phyloP scores from a whole-genome alignment of 2,113 vertebrate genomes.

The Strix aluco region DNA sequence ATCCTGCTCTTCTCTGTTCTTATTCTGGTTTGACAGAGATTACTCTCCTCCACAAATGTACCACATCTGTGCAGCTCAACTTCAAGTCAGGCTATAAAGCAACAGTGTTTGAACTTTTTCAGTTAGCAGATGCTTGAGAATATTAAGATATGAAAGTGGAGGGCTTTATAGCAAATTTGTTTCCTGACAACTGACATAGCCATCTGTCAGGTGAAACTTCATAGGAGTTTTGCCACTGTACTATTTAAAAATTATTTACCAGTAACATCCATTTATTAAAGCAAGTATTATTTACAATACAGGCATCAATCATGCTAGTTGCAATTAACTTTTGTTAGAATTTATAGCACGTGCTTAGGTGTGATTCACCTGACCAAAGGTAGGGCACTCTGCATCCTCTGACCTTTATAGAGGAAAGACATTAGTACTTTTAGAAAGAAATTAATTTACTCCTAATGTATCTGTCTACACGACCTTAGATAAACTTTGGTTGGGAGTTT shows the following conservation, averaged over 20 bases:
- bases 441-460: neutral
- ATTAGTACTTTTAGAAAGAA: neutral
- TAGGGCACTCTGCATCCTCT: neutral
- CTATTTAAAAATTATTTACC: neutral
- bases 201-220: neutral
- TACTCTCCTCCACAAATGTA: neutral
- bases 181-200: neutral
- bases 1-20: neutral
- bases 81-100: neutral
- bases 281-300: neutral
- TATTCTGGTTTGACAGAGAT: neutral
- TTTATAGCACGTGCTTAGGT: neutral
- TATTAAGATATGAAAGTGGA: neutral
- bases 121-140: neutral
- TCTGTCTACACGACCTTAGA: accelerated
- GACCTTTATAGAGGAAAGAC: neutral
- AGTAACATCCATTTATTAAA: neutral
- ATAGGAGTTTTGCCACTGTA: neutral
- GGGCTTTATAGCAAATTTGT: neutral
- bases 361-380: slow-evolving; percentile 25
- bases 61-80: neutral
- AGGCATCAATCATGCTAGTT: neutral
- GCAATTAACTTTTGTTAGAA: neutral
- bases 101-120: neutral
- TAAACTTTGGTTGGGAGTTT: neutral